Evolutionary conservation across 1,140 invertebrate species (phyloP), one percentile per base, ranked within the genome.

Genomic region (Diprion similis): DNA sequence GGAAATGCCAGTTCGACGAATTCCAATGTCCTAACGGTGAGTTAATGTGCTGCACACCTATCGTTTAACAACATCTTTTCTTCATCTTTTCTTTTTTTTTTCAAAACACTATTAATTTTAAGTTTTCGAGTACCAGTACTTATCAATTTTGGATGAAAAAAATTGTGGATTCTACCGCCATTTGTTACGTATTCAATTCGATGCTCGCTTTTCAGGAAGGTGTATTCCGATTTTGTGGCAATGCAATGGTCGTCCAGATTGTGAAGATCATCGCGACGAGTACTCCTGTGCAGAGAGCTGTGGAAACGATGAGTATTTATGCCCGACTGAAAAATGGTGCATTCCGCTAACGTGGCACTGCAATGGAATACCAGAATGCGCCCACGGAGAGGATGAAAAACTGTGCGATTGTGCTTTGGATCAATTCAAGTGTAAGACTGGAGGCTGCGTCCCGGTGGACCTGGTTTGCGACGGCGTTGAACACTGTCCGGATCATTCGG

Each of bases 161-260:
- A 37, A 37, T 37, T 37, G 24, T 37, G 24, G 24, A 6, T 37
- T 37, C 1, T 37, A 37, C 24, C 24, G 24, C 6, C 6, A 1
- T 37, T 37, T 37, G 24, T 80, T 79, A 19, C n/a, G n/a, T 70
- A 17, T 15, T 59, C 7, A 59, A 59, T 59, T 59, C n/a, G 11
- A 69, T 7, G 48, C n/a, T 59, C 68, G 72, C 13, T 71, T 71
- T 71, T 70, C 76, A 80, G 87, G 85, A 68, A 86, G 89, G 48
- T 92, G 91, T 78, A 89, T 92, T 59, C 91, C 91, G 59, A 77
- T 85, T 1, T 74, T 90, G 1, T 92, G 90, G 90, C 87, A 88
- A 75, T 94, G 93, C 83, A 91, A 95, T 80, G 91, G 92, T 7
- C 89, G 89, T 13, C 83, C 90, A n/a, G 92, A 94, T 71, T 95